These are phyloP conservation scores for Metopolophium dirhodum DNA, from an alignment of 1,140 invertebrate species.

Conservation along the genomic window DNA sequence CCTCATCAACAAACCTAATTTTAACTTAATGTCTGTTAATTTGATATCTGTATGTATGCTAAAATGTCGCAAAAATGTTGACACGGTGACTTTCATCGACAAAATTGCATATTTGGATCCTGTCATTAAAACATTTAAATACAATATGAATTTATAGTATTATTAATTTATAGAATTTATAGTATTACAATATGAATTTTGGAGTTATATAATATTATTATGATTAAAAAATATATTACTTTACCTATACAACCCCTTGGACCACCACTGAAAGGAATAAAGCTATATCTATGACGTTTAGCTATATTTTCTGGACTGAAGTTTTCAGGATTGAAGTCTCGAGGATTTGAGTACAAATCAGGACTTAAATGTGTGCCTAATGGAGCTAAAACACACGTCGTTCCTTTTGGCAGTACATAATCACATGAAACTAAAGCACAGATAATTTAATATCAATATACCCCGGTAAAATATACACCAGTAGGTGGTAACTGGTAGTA, in stretches of 20 bases:
- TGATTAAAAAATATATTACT: neutral
- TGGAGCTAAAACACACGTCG: constrained; percentile 73
- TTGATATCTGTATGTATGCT: constrained; percentile 58
- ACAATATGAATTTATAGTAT: no score
- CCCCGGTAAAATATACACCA: no score
- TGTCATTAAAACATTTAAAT: neutral
- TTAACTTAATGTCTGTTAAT: constrained; percentile 59
- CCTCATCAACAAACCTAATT: constrained; percentile 59
- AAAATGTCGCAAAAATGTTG: constrained; percentile 58
- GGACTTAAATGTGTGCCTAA: constrained; percentile 67
- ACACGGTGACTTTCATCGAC: constrained; percentile 59
- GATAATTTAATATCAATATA: neutral
- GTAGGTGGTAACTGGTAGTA: neutral
- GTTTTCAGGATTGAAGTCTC: constrained; percentile 68
- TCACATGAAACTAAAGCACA: neutral
- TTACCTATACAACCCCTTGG: constrained; percentile 66
- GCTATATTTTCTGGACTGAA: constrained; percentile 65
- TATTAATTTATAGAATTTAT: no score
- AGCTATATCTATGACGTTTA: constrained; percentile 61
- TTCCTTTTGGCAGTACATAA: constrained; percentile 67
- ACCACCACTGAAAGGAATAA: no score
- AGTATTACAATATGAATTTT: no score
- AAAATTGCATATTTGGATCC: constrained; percentile 60
- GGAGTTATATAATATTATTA: no score
- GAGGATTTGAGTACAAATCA: constrained; percentile 66